Conservation (phyloP, 2,888 invertebrate genomes). For the Drosophila greeni region DNA sequence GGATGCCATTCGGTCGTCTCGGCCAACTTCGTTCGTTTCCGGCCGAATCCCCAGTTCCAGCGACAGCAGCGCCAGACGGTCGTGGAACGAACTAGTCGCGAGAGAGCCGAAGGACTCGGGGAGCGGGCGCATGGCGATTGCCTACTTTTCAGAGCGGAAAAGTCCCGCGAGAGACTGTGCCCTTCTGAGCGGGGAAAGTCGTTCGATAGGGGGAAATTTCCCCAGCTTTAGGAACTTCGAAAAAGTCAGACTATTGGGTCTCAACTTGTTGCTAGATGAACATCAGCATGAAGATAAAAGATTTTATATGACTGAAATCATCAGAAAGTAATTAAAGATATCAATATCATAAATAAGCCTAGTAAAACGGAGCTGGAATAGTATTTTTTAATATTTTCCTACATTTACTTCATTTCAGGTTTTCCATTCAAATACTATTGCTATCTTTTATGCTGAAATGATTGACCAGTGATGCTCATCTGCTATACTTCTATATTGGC, state of each 20-base stretch:
- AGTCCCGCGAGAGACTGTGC: background rate
- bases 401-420: too few relatives aligned
- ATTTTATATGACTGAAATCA: background rate
- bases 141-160: conserved; percentile 2
- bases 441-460: too few relatives aligned
- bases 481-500: too few relatives aligned
- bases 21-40: conserved; percentile 16
- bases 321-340: too few relatives aligned
- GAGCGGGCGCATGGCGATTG: conserved; percentile 30
- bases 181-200: background rate
- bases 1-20: conserved; percentile 39
- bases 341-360: too few relatives aligned
- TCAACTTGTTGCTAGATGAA: conserved; percentile 36
- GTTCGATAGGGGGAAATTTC: conserved; percentile 10
- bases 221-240: background rate
- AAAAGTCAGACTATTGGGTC: background rate
- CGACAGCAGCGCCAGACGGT: conserved; percentile 33
- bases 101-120: conserved; percentile 5
- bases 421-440: too few relatives aligned
- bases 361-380: too few relatives aligned
- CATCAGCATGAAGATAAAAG: background rate
- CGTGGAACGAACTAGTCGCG: conserved; percentile 18
- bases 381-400: too few relatives aligned
- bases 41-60: conserved; percentile 6
- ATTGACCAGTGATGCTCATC: too few relatives aligned